phyloP scores from a whole-genome alignment of 2,113 vertebrate genomes.

The Zosterops pallidus region DNA sequence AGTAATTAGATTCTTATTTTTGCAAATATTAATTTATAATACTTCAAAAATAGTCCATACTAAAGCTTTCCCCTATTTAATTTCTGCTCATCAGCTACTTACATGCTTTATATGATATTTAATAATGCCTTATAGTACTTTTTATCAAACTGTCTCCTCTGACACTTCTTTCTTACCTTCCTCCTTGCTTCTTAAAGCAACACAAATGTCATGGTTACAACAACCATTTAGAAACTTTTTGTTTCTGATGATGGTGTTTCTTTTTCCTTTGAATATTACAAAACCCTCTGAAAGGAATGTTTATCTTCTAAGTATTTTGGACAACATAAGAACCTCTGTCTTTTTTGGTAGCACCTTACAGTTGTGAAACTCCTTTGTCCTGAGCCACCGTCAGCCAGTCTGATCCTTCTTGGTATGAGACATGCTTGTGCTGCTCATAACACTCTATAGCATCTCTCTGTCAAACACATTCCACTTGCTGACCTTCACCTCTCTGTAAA shows the following conservation, averaged over 20 bases:
- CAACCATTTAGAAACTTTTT: not conserved
- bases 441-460: not conserved
- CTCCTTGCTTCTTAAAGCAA: not conserved
- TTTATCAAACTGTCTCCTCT: not conserved
- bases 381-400: not conserved
- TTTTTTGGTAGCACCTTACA: not conserved
- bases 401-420: not conserved
- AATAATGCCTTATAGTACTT: not conserved
- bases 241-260: not conserved
- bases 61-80: not conserved
- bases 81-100: not conserved
- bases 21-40: not conserved
- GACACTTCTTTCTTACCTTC: not conserved
- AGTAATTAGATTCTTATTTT: constrained; percentile 14
- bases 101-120: not conserved
- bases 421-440: not conserved
- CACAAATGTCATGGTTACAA: not conserved
- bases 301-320: not conserved
- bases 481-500: not conserved
- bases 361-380: not conserved
- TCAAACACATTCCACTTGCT: not conserved
- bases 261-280: not conserved
- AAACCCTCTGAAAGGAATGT: not conserved
- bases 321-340: not conserved
- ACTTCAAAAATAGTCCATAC: not conserved